Conservation (phyloP, 2,113 vertebrate species). For the Charadrius vociferus region DNA sequence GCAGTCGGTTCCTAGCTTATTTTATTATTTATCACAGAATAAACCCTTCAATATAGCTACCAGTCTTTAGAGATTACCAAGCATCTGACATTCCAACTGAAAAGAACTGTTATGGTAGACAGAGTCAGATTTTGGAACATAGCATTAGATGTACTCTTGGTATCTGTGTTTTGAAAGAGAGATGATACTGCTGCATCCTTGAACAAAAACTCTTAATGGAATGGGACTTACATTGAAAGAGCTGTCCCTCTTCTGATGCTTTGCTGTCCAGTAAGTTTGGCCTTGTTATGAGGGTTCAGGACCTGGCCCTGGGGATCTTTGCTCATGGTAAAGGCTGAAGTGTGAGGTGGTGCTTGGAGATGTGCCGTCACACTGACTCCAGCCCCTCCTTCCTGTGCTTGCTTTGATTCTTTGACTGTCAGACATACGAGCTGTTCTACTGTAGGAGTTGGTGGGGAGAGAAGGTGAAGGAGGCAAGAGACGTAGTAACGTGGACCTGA, state of each 20-base stretch:
- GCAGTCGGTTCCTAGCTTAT: background rate
- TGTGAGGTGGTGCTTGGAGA: background rate
- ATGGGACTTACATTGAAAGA: background rate
- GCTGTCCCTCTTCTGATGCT: background rate
- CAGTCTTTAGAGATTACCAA: background rate
- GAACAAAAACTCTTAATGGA: fast-evolving
- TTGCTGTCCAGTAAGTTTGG: background rate
- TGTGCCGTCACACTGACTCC: background rate
- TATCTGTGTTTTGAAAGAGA: background rate
- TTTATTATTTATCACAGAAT: background rate
- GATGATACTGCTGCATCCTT: background rate
- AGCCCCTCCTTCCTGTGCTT: background rate
- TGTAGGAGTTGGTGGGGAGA: background rate
- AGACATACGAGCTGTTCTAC: background rate
- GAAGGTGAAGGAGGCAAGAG: background rate
- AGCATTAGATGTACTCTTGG: background rate
- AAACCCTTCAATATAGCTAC: background rate
- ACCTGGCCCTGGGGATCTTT: background rate
- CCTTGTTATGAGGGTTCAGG: background rate
- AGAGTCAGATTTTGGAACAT: background rate
- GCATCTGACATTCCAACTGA: background rate
- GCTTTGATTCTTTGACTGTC: background rate
- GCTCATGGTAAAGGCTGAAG: background rate
- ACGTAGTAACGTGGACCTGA: fast-evolving
- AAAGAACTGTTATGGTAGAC: background rate